A percentile compares a stretch with the other conserved stretches of the same genome.
Evolutionary conservation across 2,888 invertebrate genomes (phyloP).

Genomic region (Diarsia brunnea): DNA sequence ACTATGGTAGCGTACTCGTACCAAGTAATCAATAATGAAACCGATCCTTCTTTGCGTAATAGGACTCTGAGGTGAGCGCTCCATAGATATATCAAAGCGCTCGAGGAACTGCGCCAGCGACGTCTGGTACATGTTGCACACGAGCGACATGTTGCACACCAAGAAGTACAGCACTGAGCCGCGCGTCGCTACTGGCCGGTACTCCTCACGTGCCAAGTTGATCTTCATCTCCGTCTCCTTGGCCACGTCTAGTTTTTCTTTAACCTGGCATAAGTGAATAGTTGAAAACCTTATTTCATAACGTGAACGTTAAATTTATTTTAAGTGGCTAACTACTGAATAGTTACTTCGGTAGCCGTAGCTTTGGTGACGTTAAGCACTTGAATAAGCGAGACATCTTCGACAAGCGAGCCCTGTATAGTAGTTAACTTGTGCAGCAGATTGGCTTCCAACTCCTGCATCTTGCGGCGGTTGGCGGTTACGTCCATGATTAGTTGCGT

Average conservation of each 20-base stretch:
- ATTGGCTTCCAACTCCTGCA: slow-evolving; percentile 96
- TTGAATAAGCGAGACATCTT: slow-evolving; percentile 96
- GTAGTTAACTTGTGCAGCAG: slow-evolving; percentile 96
- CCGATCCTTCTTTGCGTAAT: slow-evolving; percentile 92
- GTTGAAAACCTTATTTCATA: neutral
- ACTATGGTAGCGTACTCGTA: neutral
- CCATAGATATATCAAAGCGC: slow-evolving; percentile 96
- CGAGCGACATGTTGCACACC: slow-evolving; percentile 96
- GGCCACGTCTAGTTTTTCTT: slow-evolving; percentile 94
- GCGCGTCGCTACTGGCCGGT: slow-evolving; percentile 95
- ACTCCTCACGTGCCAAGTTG: slow-evolving; percentile 96
- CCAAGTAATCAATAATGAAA: slow-evolving; percentile 94
- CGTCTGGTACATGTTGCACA: slow-evolving; percentile 97
- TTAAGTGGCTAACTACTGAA: neutral
- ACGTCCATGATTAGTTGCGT: slow-evolving; percentile 95
- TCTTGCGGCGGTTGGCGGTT: slow-evolving; percentile 95
- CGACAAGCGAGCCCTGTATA: slow-evolving; percentile 95
- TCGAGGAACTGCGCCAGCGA: slow-evolving; percentile 96
- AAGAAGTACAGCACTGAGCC: slow-evolving; percentile 97
- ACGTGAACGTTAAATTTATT: neutral
- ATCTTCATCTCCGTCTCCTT: slow-evolving; percentile 96
- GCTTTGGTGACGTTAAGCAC: slow-evolving; percentile 95
- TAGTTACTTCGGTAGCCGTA: slow-evolving; percentile 91
- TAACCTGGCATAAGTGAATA: slow-evolving; percentile 86
- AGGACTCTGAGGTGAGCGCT: slow-evolving; percentile 92